phyloP scores from a whole-genome alignment of 2,113 vertebrate species.

The Gasterosteus aculeatus region DNA sequence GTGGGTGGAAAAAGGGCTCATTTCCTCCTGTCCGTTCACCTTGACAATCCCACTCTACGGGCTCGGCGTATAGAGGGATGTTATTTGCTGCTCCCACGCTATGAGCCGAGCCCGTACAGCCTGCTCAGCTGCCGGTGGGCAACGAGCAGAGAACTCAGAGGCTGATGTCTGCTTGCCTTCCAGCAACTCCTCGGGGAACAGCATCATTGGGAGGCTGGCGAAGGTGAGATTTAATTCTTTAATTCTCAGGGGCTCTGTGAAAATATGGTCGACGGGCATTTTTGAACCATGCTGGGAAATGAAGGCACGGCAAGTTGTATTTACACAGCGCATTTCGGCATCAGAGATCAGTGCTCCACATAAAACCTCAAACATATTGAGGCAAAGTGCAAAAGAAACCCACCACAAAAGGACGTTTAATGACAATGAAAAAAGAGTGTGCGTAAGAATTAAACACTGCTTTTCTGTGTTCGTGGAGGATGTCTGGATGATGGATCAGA shows the following conservation, averaged over 20 bases:
- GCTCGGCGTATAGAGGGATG: slow-evolving; percentile 12
- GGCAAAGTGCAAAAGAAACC: background rate
- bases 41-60: slow-evolving; percentile 45
- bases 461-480: background rate
- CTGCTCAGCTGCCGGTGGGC: slow-evolving; percentile 41
- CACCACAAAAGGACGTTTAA: background rate
- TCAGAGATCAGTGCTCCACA: background rate
- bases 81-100: slow-evolving; percentile 44
- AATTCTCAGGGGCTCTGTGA: slow-evolving; percentile 30
- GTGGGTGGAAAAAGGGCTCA: slow-evolving; percentile 18
- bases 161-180: slow-evolving; percentile 43
- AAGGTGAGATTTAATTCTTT: slow-evolving; percentile 62
- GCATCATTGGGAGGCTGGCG: slow-evolving; percentile 23
- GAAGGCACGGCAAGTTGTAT: background rate
- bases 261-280: slow-evolving; percentile 10
- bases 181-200: slow-evolving; percentile 29
- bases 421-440: background rate
- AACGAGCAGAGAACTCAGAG: slow-evolving; percentile 33
- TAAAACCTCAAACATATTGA: background rate
- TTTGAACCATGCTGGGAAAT: slow-evolving; percentile 41
- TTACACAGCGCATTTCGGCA: background rate
- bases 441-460: background rate
- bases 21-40: slow-evolving; percentile 44
- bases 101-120: slow-evolving; percentile 29
- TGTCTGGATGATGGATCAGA: background rate